Base-by-base conservation (phyloP, 1,140 invertebrate species). In the Luehdorfia chinensis region DNA sequence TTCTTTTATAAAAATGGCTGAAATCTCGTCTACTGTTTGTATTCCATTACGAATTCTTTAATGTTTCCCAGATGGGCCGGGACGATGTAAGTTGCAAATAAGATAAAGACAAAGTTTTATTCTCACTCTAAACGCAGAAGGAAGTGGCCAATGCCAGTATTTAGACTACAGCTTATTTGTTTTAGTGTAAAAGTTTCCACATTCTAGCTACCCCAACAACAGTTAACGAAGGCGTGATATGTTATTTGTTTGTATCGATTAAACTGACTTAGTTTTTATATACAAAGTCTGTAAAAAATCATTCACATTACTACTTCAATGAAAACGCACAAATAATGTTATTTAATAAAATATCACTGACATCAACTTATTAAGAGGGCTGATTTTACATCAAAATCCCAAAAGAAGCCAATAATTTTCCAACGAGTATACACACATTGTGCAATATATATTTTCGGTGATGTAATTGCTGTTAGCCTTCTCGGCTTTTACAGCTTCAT, bases 171-270 rank as follows among this genome's bases (percentile, higher is more conserved):
- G 56, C 62, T 72, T 69, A 75, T 75, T 84, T 73, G 66, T 71
- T 77, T 84, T 80, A 84, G 80, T 67, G 68, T 68, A 39, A 67
- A 83, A 84, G 54, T 80, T 76, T 64, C 9, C 37, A 66, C 67
- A 71, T 75, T 65, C 57, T 50, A 50, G 53, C 57, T 55, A 73
- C 53, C 46, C 70, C 43, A 2, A 2, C 3, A 14, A 30, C 4
- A 19, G 16, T 23, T 25, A 50, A 32, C 27, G 28, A 56, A 9
- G 2, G n/a, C n/a, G 2, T 28, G 2, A n/a, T 28, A 28, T n/a
- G 8, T 28, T 28, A 9, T 11, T 4, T 2, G 4, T 31, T 31
- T 1, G 3, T 27, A 7, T 8, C 6, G 9, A 27, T 7, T 27
- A 2, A 27, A n/a, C 7, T 27, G 23, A 27, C 1, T 27, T 27